Conservation (phyloP, 2,888 invertebrate species). For the Lasioglossum marginatum region DNA sequence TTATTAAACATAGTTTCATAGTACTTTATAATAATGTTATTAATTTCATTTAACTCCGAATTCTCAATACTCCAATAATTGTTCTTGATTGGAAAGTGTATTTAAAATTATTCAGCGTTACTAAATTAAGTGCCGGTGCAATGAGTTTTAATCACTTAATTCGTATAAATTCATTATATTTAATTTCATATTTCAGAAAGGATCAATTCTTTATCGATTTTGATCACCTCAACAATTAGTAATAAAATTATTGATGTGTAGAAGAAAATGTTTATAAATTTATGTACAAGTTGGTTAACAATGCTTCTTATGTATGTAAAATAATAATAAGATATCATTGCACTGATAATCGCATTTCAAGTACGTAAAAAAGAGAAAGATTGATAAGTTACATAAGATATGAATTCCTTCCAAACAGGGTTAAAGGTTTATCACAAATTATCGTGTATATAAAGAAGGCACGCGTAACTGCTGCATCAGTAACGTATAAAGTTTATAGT, state of each 20-base stretch:
- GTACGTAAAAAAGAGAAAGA: background rate
- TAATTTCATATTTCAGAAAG: slow-evolving; percentile 13
- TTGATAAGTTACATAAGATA: slow-evolving; percentile 27
- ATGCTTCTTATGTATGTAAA: background rate
- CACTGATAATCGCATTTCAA: background rate
- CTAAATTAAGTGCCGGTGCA: background rate
- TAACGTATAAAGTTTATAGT: background rate
- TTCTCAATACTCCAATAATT: slow-evolving; percentile 5
- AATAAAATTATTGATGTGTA: slow-evolving; percentile 8
- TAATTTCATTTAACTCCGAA: slow-evolving; percentile 8
- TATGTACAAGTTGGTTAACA: background rate
- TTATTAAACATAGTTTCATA: background rate
- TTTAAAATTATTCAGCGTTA: background rate
- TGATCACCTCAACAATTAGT: background rate
- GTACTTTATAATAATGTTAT: background rate
- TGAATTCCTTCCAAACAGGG: slow-evolving; percentile 17
- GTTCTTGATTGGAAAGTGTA: background rate
- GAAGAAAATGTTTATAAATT: slow-evolving; percentile 36
- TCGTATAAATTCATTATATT: background rate
- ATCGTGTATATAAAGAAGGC: slow-evolving; percentile 1
- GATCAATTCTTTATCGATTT: slow-evolving; percentile 6
- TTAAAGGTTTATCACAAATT: slow-evolving; percentile 50
- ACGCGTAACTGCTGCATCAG: background rate
- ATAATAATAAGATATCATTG: slow-evolving; percentile 8
- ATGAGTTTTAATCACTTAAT: slow-evolving; percentile 5